These are phyloP conservation scores for Puma concolor DNA, from an alignment of 2,113 vertebrate species.

Conservation along the genomic window DNA sequence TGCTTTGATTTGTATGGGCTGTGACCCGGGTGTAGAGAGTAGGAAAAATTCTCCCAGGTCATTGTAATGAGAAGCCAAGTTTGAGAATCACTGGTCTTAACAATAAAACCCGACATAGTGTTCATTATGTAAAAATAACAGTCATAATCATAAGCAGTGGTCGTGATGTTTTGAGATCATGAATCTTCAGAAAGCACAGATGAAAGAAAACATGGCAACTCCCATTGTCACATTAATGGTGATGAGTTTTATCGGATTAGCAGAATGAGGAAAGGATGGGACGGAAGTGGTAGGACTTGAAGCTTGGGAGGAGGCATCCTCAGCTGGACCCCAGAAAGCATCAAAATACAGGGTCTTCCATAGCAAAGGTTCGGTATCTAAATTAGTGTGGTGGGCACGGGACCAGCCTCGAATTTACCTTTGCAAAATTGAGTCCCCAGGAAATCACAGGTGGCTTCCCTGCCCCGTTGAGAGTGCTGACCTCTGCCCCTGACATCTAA, in stretches of 20 bases:
- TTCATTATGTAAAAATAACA: background rate
- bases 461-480: background rate
- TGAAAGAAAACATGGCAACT: background rate
- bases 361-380: background rate
- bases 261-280: background rate
- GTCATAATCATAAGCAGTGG: background rate
- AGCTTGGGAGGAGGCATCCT: background rate
- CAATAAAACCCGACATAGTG: background rate
- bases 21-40: background rate
- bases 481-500: background rate
- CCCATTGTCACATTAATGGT: background rate
- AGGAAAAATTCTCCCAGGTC: background rate
- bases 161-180: background rate
- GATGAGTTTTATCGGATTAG: background rate
- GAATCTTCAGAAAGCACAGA: background rate
- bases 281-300: background rate
- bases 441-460: background rate
- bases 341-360: background rate
- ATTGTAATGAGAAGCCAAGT: background rate
- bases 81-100: background rate
- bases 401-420: background rate
- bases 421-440: background rate
- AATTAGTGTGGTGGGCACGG: background rate
- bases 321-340: background rate
- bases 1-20: background rate